Evolutionary conservation across 2,113 vertebrate species (phyloP).

Genomic region (Anarhynchus alexandrinus): DNA sequence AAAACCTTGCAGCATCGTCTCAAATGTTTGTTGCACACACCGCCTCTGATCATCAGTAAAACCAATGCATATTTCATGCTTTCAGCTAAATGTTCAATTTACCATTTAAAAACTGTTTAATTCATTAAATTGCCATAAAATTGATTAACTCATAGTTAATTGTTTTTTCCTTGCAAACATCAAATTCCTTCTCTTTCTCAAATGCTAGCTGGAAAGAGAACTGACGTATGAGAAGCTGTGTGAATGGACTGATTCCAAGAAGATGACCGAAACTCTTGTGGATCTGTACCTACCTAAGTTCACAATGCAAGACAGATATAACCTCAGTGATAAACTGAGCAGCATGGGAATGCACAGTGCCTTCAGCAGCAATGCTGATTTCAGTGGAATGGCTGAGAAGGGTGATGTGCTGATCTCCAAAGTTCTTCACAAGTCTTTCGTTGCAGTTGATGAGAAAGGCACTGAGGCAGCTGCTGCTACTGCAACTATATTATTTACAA

Average conservation of each 20-base stretch:
- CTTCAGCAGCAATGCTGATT: slow-evolving; percentile 72
- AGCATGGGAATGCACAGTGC: slow-evolving; percentile 82
- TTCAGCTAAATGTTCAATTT: background rate
- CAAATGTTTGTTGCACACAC: background rate
- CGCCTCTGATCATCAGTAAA: background rate
- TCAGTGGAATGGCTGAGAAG: slow-evolving; percentile 77
- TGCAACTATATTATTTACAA: background rate
- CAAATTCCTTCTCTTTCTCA: background rate
- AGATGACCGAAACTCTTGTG: slow-evolving; percentile 71
- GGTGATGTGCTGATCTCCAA: slow-evolving; percentile 75
- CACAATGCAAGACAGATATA: slow-evolving; percentile 76
- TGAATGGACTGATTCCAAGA: slow-evolving; percentile 75
- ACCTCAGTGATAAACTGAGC: slow-evolving; percentile 64
- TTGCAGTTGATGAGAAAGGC: slow-evolving; percentile 89
- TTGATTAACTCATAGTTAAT: background rate
- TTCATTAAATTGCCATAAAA: background rate
- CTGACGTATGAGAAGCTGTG: slow-evolving; percentile 77
- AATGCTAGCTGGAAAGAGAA: slow-evolving; percentile 76
- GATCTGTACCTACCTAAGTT: slow-evolving; percentile 80
- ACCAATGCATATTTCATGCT: background rate
- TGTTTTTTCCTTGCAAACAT: background rate
- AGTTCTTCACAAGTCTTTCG: slow-evolving; percentile 85
- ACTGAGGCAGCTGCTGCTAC: slow-evolving; percentile 85
- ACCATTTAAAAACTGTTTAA: background rate
- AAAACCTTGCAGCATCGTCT: background rate